Percentiles rank a stretch among this genome's conserved stretches.
Conservation (phyloP, 2,888 invertebrate species). For the Cosmia pyralina region DNA sequence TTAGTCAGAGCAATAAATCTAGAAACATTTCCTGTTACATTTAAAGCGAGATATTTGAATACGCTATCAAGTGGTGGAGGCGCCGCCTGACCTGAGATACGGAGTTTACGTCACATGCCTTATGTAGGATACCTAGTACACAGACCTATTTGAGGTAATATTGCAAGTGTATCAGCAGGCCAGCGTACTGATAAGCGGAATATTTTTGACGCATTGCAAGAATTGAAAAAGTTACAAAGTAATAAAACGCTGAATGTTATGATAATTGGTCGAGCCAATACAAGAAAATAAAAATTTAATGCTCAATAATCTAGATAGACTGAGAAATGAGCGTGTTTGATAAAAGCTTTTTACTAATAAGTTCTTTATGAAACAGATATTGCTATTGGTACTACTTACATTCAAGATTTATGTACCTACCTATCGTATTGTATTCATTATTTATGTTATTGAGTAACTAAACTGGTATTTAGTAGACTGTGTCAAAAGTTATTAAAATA, state of each 20-base stretch:
- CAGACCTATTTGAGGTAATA: constrained; percentile 57
- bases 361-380: neutral
- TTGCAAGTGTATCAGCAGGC: constrained; percentile 61
- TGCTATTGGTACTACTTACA: neutral
- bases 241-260: constrained; percentile 9
- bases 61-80: constrained; percentile 61
- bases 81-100: constrained; percentile 73
- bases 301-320: neutral
- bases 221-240: constrained; percentile 17
- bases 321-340: neutral
- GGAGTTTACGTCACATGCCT: constrained; percentile 51
- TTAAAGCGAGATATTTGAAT: constrained; percentile 49
- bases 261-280: neutral
- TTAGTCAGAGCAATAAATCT: constrained; percentile 35
- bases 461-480: neutral
- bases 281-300: neutral
- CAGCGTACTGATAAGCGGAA: constrained; percentile 57
- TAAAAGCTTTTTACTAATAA: constrained; percentile 9
- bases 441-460: neutral
- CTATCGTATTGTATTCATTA: too few relatives aligned
- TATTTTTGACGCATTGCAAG: constrained; percentile 20
- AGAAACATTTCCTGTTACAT: constrained; percentile 46
- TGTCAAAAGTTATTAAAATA: too few relatives aligned
- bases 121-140: constrained; percentile 64
- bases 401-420: constrained; percentile 1